phyloP scores from a whole-genome alignment of 2,113 vertebrate species.

The Xenopus borealis region DNA sequence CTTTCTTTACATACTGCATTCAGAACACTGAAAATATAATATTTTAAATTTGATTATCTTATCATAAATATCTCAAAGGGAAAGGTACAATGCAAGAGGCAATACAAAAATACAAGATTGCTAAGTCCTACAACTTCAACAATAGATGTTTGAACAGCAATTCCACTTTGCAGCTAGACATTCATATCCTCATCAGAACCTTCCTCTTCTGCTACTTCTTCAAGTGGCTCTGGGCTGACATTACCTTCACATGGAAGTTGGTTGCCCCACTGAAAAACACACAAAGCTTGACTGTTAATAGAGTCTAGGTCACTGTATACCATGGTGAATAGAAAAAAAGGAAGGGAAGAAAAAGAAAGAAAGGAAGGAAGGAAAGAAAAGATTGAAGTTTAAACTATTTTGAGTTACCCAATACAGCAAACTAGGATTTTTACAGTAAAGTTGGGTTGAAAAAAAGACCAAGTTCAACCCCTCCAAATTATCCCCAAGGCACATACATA shows the following conservation, averaged over 20 bases:
- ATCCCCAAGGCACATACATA: too few species aligned
- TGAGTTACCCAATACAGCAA: too few species aligned
- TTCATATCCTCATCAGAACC: constrained; percentile 63
- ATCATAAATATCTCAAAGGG: constrained; percentile 69
- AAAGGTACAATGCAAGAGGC: constrained; percentile 49
- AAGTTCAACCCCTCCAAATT: too few species aligned
- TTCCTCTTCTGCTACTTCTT: constrained; percentile 85
- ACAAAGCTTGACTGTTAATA: constrained; percentile 11
- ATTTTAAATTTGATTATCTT: constrained; percentile 58
- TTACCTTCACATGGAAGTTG: constrained; percentile 84
- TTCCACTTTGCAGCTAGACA: constrained; percentile 66
- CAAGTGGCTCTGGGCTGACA: constrained; percentile 62
- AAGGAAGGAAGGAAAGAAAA: too few species aligned
- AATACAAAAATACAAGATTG: constrained; percentile 58
- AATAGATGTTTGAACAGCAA: constrained; percentile 56
- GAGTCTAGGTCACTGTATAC: too few species aligned
- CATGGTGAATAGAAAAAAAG: too few species aligned
- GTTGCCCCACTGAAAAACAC: constrained; percentile 75
- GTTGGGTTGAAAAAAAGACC: too few species aligned
- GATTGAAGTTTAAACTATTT: too few species aligned
- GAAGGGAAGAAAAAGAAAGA: too few species aligned
- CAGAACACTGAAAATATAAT: constrained; percentile 56
- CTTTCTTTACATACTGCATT: constrained; percentile 56
- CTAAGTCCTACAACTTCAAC: constrained; percentile 58
- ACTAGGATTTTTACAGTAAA: too few species aligned